phyloP scores from a whole-genome alignment of 2,797 vertebrate genomes.

The Rhinichthys osculus region DNA sequence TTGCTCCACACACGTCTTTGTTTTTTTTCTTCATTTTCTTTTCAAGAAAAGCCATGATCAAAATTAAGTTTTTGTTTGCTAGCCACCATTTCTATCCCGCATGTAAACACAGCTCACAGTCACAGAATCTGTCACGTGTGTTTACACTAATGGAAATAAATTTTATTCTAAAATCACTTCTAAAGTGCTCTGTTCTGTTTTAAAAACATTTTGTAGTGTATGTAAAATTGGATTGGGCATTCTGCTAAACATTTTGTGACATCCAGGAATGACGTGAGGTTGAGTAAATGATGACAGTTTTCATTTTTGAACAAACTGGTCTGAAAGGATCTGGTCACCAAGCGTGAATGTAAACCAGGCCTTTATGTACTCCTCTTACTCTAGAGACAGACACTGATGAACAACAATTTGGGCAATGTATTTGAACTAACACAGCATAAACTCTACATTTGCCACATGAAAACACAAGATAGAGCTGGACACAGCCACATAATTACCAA shows the following conservation, averaged over 20 bases:
- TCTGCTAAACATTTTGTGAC: background rate
- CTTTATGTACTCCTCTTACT: slow-evolving; percentile 12
- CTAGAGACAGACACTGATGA: background rate
- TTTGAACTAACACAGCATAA: background rate
- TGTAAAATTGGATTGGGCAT: background rate
- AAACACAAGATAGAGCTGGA: background rate
- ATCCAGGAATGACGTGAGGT: background rate
- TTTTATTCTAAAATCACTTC: background rate
- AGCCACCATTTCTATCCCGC: too few relatives aligned
- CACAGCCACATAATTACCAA: background rate
- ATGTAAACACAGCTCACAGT: too few relatives aligned
- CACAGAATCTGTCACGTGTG: too few relatives aligned
- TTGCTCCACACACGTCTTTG: too few relatives aligned
- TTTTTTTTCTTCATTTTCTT: too few relatives aligned
- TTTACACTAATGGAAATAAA: background rate
- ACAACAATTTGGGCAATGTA: background rate
- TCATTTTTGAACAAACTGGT: slow-evolving; percentile 3
- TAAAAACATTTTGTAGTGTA: background rate
- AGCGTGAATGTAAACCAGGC: background rate
- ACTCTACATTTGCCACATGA: background rate
- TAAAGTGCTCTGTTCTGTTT: background rate
- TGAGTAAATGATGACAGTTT: background rate
- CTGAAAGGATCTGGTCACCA: slow-evolving; percentile 1
- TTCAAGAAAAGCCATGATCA: too few relatives aligned
- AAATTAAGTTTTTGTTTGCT: too few relatives aligned